Percentiles rank a stretch among this genome's conserved stretches.
These are phyloP conservation scores for Gracilinanus agilis DNA, from an alignment of 2,113 vertebrate genomes.

Conservation along the genomic window DNA sequence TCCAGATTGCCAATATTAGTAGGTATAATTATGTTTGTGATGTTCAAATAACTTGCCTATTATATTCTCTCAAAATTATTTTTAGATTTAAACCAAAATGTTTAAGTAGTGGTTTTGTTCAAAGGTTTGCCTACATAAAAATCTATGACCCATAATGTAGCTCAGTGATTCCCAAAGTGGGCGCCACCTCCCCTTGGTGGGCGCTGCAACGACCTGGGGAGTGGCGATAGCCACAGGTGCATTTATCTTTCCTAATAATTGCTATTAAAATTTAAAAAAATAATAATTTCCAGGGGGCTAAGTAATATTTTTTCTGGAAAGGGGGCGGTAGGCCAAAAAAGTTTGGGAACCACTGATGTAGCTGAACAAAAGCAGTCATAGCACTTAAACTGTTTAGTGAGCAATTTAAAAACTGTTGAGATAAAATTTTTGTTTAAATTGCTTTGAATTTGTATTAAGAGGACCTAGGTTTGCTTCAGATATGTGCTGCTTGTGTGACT, in stretches of 20 bases:
- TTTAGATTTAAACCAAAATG: background rate
- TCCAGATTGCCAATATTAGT: background rate
- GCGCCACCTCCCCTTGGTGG: no score
- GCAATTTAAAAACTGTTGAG: background rate
- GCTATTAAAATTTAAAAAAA: no score
- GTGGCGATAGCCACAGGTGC: no score
- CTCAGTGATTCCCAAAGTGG: no score
- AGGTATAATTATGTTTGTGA: background rate
- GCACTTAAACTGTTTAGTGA: background rate
- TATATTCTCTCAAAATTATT: background rate
- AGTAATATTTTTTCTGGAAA: no score
- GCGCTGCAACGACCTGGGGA: no score
- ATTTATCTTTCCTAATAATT: no score
- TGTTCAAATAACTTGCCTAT: background rate
- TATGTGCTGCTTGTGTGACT: conserved; percentile 26
- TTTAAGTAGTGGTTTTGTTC: background rate
- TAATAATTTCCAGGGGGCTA: no score
- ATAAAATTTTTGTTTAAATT: background rate
- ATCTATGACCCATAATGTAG: background rate
- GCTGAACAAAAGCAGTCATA: background rate
- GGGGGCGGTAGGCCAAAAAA: no score
- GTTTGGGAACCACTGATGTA: no score
- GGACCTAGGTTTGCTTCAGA: conserved; percentile 9
- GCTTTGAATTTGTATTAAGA: background rate
- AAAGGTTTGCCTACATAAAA: background rate